Evolutionary conservation across 2,888 invertebrate genomes (phyloP), one percentile per base, ranked within the genome.

Genomic region (Lamproptera curius): DNA sequence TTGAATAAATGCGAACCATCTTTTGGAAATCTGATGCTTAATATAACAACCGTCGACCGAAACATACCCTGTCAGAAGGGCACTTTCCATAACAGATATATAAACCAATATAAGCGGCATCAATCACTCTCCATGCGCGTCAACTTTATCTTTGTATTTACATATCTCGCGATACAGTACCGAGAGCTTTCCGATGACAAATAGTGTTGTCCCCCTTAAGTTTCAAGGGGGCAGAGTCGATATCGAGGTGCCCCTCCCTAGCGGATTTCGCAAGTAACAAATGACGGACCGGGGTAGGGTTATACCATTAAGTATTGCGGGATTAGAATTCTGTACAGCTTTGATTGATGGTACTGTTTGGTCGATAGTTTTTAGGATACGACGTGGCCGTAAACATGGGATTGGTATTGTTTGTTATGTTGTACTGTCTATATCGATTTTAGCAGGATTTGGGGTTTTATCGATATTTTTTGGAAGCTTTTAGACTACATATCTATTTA

Each of bases 131-230:
- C 2, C 26, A 35, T 43, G 40, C 52, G 35, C 48, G 20, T 36
- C 50, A 34, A 51, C 46, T 50, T 50, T 53, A 53, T 55, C 51
- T 44, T 31, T 4, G 37, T 41, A 50, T 50, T 51, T 51, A 35
- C 49, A 54, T 51, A 36, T 42, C 46, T 46, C 64, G 61, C 65
- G 56, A 73, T 72, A 70, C 68, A 53, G 53, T 53, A 50, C 70
- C 73, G 72, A 61, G 70, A 73, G 73, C 79, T 78, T 78, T 80
- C 73, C 82, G 79, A 84, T 87, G 86, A 87, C 82, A 86, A 87
- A 87, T 86, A 74, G 85, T 83, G 66, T 58, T 66, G 70, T 62
- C 76, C 78, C 75, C 67, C 72, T 72, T 68, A 65, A 61, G 76
- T 74, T 79, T 82, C 86, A 81, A 86, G 86, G 84, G 84, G 86